Conservation (phyloP, 2,888 invertebrate species). For the Copidosoma aretas region DNA sequence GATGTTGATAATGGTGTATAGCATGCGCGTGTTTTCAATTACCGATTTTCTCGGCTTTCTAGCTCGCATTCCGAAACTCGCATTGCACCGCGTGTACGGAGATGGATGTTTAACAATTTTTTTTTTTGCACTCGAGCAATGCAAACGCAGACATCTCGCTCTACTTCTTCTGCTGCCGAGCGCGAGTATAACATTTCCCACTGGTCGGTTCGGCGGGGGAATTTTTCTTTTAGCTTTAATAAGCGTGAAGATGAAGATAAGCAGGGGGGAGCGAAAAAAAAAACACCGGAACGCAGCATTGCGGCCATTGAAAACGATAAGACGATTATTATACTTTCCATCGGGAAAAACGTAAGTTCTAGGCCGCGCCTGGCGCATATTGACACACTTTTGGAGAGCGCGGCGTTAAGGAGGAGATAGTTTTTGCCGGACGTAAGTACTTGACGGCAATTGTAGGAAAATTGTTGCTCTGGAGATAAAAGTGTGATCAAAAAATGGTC, state of each 20-base stretch:
- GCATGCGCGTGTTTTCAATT: no score
- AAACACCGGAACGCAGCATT: background rate
- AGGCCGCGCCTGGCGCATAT: background rate
- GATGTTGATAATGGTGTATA: no score
- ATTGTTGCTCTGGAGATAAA: no score
- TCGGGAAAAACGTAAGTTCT: conserved; percentile 11
- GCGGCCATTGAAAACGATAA: background rate
- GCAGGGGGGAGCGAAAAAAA: conserved; percentile 14
- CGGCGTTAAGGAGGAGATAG: no score
- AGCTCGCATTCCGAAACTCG: no score
- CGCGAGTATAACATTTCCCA: background rate
- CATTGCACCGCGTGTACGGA: no score
- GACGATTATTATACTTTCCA: conserved; percentile 9
- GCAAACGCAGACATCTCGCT: conserved; percentile 14
- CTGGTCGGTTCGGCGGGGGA: background rate
- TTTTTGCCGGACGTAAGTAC: background rate
- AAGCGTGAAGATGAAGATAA: conserved; percentile 28
- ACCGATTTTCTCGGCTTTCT: no score
- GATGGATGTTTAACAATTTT: no score
- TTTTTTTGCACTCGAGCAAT: no score
- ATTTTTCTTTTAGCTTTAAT: conserved; percentile 29
- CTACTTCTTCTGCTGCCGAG: no score
- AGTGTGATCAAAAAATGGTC: no score
- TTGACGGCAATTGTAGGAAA: no score
- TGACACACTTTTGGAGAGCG: conserved; percentile 21